Conservation (phyloP, 2,797 vertebrate genomes). For the Choloepus didactylus region DNA sequence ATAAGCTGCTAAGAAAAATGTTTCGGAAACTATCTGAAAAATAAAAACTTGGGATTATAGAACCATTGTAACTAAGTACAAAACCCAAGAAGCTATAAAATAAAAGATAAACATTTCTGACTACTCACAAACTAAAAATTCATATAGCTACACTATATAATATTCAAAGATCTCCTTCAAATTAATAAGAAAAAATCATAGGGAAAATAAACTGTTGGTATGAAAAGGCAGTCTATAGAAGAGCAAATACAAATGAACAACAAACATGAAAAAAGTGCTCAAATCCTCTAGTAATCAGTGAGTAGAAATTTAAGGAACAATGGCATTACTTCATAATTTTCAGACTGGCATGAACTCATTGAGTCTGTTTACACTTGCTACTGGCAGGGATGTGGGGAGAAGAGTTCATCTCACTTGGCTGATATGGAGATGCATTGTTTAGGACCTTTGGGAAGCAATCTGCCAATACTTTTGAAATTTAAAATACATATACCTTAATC, state of each 20-base stretch:
- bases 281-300: not conserved
- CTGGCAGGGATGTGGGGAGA: not conserved
- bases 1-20: not conserved
- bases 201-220: not conserved
- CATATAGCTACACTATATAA: not conserved
- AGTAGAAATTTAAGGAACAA: not conserved
- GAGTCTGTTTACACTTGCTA: not conserved
- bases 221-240: not conserved
- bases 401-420: not conserved
- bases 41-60: not conserved
- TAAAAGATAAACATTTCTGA: not conserved
- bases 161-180: constrained; percentile 5
- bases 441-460: not conserved
- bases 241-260: not conserved
- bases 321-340: not conserved
- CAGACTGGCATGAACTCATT: not conserved
- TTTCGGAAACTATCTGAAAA: not conserved
- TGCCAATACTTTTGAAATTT: not conserved
- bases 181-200: not conserved
- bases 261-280: not conserved
- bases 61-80: not conserved
- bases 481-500: not conserved
- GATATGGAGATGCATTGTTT: not conserved
- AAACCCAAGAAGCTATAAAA: not conserved
- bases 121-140: not conserved